phyloP scores from a whole-genome alignment of 30 jellyfish, hydroid and myxozoan genomes.

The Aurelia aurita region DNA sequence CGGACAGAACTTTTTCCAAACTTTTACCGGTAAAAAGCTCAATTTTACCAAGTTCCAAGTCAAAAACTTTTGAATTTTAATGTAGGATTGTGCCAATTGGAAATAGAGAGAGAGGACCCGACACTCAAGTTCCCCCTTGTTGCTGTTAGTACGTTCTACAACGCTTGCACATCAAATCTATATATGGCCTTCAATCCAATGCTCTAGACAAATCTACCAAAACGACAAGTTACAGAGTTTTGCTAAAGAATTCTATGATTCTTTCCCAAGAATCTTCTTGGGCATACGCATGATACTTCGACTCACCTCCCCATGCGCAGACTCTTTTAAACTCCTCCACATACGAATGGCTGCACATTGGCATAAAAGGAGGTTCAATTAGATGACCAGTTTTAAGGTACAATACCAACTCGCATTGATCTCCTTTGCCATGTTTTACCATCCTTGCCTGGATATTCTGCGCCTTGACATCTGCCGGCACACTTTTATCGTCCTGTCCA shows the following conservation, averaged over 20 bases:
- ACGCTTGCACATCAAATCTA: no score
- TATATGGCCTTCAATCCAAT: no score
- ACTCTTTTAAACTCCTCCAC: neutral
- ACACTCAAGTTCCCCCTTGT: no score
- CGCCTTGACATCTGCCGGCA: conserved; percentile 9
- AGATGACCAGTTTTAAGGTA: conserved; percentile 80
- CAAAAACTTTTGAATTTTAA: no score
- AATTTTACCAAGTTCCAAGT: no score
- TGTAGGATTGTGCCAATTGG: no score
- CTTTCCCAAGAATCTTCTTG: conserved; percentile 62
- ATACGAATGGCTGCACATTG: conserved; percentile 16
- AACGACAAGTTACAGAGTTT: neutral
- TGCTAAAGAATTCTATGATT: conserved; percentile 2
- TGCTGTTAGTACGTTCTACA: no score
- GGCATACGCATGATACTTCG: conserved; percentile 47
- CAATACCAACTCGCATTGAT: neutral
- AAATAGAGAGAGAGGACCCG: no score
- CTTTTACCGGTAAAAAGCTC: no score
- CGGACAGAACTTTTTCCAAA: no score
- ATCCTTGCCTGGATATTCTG: neutral
- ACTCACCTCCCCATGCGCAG: conserved; percentile 56
- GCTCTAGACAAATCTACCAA: neutral
- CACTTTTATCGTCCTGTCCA: conserved; percentile 21
- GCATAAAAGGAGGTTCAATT: conserved; percentile 71
- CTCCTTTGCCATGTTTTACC: conserved; percentile 6